Evolutionary conservation across 2,113 vertebrate species (phyloP).

Genomic region (Eira barbara): DNA sequence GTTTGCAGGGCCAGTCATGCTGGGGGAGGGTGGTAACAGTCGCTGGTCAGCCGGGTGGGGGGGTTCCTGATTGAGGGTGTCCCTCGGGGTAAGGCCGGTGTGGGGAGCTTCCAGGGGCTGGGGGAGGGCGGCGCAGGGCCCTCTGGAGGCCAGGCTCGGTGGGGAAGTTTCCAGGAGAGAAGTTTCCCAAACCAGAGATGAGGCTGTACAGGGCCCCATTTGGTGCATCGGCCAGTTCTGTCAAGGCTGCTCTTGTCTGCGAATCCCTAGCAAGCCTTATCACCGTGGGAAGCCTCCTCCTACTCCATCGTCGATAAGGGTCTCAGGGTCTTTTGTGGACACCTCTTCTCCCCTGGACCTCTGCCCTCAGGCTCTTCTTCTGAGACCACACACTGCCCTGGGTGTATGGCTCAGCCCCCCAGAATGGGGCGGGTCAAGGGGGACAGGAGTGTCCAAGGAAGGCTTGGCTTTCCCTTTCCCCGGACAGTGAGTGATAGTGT

Average conservation of each 20-base stretch:
- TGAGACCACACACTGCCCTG: too few species aligned
- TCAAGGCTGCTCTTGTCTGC: not conserved
- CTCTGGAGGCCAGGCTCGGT: not conserved
- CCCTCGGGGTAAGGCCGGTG: not conserved
- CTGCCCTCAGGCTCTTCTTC: not conserved
- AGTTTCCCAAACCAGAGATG: not conserved
- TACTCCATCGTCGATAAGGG: fast-evolving
- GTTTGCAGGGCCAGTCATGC: fast-evolving
- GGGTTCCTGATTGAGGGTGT: not conserved
- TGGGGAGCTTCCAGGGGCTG: not conserved
- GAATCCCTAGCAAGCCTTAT: not conserved
- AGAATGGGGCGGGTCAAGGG: not conserved
- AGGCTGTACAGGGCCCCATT: too few species aligned
- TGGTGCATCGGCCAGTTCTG: not conserved
- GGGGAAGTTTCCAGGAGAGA: not conserved
- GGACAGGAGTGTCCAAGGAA: not conserved
- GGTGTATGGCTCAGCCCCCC: not conserved
- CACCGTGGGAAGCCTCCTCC: fast-evolving
- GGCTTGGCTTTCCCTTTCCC: not conserved
- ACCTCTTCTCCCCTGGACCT: not conserved
- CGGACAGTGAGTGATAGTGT: not conserved
- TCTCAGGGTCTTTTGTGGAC: too few species aligned
- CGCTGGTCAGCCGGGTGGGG: too few species aligned
- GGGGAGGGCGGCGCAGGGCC: not conserved
- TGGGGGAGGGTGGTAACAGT: not conserved